phyloP scores from a whole-genome alignment of 2,888 invertebrate species.

The Diarsia mendica region DNA sequence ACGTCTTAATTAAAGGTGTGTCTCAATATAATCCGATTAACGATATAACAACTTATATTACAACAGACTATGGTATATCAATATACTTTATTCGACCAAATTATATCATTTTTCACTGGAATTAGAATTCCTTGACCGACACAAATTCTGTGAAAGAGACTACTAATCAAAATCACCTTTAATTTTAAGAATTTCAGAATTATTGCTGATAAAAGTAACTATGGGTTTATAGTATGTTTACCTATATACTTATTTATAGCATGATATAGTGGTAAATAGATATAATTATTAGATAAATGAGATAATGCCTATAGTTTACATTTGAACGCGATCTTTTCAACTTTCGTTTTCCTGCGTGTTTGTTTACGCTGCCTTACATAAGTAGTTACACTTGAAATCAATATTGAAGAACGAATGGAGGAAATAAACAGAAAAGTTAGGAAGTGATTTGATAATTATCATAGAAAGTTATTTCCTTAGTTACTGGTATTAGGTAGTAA shows the following conservation, averaged over 20 bases:
- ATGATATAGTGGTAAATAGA: conserved; percentile 34
- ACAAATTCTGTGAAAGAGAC: conserved; percentile 60
- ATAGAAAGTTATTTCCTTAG: conserved; percentile 34
- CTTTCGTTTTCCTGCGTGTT: conserved; percentile 11
- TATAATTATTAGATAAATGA: conserved; percentile 39
- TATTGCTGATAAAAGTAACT: conserved; percentile 48
- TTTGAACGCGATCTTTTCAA: conserved; percentile 3
- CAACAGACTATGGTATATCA: conserved; percentile 29
- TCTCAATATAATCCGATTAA: conserved; percentile 48
- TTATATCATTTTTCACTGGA: conserved; percentile 57
- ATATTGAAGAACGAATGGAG: conserved; percentile 41
- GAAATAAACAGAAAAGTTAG: conserved; percentile 50
- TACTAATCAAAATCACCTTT: conserved; percentile 45
- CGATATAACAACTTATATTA: conserved; percentile 25
- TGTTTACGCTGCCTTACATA: conserved; percentile 36
- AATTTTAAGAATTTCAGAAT: conserved; percentile 39
- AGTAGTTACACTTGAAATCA: conserved; percentile 26
- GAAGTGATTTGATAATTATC: conserved; percentile 46
- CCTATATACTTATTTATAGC: conserved; percentile 4
- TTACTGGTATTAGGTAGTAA: background rate
- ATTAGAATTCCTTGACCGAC: conserved; percentile 59
- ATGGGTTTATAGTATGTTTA: conserved; percentile 17
- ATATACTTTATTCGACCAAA: conserved; percentile 21
- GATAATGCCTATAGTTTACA: background rate
- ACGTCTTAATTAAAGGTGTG: conserved; percentile 24